Evolutionary conservation across 2,113 vertebrate genomes (phyloP).

Genomic region (Lampris incognitus): DNA sequence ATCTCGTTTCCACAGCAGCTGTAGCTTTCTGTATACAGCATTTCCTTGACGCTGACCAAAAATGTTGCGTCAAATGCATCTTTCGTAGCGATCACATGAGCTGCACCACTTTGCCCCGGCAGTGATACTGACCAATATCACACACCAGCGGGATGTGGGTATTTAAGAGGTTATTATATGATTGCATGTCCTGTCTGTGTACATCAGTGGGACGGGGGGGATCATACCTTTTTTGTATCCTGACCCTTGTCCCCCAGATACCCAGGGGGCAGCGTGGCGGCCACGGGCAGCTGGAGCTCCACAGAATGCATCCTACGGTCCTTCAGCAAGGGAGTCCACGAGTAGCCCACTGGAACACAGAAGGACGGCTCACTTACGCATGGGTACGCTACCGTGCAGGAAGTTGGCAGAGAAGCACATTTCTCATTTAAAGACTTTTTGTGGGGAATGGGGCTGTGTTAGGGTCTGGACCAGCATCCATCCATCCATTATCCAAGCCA

Average conservation of each 20-base stretch:
- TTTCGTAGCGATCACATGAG: neutral
- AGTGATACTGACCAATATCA: neutral
- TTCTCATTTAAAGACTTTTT: no score
- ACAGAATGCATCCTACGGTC: slow-evolving; percentile 90
- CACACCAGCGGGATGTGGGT: neutral
- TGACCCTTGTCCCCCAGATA: slow-evolving; percentile 86
- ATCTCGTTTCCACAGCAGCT: no score
- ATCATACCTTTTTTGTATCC: slow-evolving; percentile 86
- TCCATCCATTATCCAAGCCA: no score
- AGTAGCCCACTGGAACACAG: slow-evolving; percentile 86
- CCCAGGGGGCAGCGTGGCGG: slow-evolving; percentile 87
- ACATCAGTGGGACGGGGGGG: neutral
- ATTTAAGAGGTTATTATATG: neutral
- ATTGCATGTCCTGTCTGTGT: neutral
- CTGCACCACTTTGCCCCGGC: neutral
- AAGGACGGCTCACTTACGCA: neutral
- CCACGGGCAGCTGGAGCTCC: slow-evolving; percentile 91
- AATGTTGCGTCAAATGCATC: neutral
- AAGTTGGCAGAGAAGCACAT: no score
- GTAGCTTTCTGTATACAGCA: neutral
- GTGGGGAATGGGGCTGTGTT: no score
- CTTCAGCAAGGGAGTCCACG: slow-evolving; percentile 91
- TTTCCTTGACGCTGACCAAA: neutral
- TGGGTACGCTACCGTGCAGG: no score
- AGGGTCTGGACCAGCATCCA: no score